These are phyloP conservation scores for Nipponacmea schrenckii DNA, from an alignment of 2,888 invertebrate genomes.

Conservation along the genomic window DNA sequence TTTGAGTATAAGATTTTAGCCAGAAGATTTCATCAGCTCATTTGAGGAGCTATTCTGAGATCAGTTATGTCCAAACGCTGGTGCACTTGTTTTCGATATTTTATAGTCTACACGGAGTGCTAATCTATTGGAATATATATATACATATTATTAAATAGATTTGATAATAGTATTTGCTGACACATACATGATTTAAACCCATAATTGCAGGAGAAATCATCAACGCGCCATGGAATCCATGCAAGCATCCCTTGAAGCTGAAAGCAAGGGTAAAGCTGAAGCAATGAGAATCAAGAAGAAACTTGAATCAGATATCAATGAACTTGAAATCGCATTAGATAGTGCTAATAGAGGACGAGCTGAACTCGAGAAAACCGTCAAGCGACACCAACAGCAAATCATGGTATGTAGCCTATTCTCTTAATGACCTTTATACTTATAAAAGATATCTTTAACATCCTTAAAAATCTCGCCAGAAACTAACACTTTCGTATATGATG, in stretches of 20 bases:
- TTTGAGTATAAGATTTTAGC: too few species aligned
- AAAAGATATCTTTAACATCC: too few species aligned
- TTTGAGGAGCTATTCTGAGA: too few species aligned
- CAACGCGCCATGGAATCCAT: slow-evolving; percentile 99
- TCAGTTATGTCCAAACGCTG: too few species aligned
- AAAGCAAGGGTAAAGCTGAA: slow-evolving; percentile 99
- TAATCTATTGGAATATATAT: too few species aligned
- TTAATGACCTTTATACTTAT: too few species aligned
- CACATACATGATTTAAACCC: neutral
- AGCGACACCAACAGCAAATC: slow-evolving; percentile 97
- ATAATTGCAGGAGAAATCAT: slow-evolving; percentile 88
- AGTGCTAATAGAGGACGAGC: slow-evolving; percentile 99
- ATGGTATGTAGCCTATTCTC: slow-evolving; percentile 71
- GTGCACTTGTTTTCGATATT: neutral
- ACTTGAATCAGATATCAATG: slow-evolving; percentile 99
- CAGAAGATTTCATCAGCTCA: too few species aligned
- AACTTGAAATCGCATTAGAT: slow-evolving; percentile 98
- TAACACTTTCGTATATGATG: too few species aligned
- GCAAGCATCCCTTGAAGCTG: slow-evolving; percentile 99
- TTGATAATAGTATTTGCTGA: neutral
- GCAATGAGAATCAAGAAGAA: slow-evolving; percentile 99
- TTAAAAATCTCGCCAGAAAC: too few species aligned
- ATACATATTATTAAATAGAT: neutral
- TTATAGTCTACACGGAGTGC: neutral
- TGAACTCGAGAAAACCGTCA: slow-evolving; percentile 99